Evolutionary conservation across 1,140 invertebrate genomes (phyloP).

Genomic region (Pollicipes pollicipes): DNA sequence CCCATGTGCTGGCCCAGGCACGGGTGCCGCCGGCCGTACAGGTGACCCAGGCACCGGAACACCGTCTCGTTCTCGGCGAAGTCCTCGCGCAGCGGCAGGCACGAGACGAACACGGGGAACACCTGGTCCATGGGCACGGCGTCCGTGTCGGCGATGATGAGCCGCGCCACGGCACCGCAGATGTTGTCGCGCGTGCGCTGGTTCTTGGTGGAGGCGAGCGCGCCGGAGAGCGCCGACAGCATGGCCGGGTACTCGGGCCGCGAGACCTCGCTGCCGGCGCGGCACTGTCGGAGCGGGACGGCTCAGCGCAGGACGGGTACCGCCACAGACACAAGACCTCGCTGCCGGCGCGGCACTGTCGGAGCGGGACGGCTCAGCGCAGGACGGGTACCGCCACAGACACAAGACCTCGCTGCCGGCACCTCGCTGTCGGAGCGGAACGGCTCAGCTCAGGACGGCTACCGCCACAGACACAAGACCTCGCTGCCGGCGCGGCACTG

Average conservation of each 20-base stretch:
- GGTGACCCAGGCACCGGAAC: slow-evolving; percentile 40
- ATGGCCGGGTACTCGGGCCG: slow-evolving; percentile 41
- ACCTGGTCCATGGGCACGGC: slow-evolving; percentile 47
- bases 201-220: slow-evolving; percentile 40
- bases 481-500: slow-evolving; percentile 11
- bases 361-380: no score
- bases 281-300: background rate
- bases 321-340: slow-evolving; percentile 19
- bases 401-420: slow-evolving; percentile 17
- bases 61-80: slow-evolving; percentile 52
- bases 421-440: background rate
- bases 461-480: no score
- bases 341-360: slow-evolving; percentile 8
- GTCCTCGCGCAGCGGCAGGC: slow-evolving; percentile 54
- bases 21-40: slow-evolving; percentile 39
- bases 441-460: no score
- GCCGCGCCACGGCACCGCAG: slow-evolving; percentile 51
- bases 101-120: slow-evolving; percentile 47
- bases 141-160: slow-evolving; percentile 44
- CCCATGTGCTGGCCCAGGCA: slow-evolving; percentile 33
- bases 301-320: no score
- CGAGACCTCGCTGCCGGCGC: slow-evolving; percentile 14
- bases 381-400: no score
- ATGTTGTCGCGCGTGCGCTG: slow-evolving; percentile 50
- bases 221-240: slow-evolving; percentile 42